Base-by-base conservation (phyloP, 92 coral and sea anemone genomes). In the Galaxea fascicularis region DNA sequence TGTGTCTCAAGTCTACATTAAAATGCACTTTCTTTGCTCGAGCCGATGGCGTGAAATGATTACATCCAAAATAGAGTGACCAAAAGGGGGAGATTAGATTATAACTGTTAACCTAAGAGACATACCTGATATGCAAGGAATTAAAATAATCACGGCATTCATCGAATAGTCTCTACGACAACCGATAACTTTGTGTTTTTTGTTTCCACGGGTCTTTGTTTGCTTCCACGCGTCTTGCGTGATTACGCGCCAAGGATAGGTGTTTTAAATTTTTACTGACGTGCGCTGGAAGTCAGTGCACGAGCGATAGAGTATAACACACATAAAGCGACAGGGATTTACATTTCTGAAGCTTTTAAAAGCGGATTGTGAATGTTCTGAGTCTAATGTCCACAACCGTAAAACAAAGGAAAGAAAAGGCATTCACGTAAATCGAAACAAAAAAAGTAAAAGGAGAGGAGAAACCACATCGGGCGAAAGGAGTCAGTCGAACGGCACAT, bases 161-260 rank as follows among this genome's bases (percentile, higher is more conserved):
- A 4, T 16, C 0, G 70, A 65, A 74, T 44, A n/a, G 49, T 27
- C 0, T 41, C 20, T 6, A 53, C 28, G 4, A 6, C 59, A 30
- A 12, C 41, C 20, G 67, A 53, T 29, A 41, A 17, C 25, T 25
- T 12, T n/a, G 41, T 59, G 27, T 46, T 46, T 41, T n/a, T 66
- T 31, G 12, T 6, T 31, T 1, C 7, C 4, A 58, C 29, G 84
- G 75, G 84, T 79, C 84, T 65, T 66, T 46, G 58, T n/a, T 66
- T 31, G 12, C 13, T 31, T 1, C 7, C 4, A 58, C 29, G 84
- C 84, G 84, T 79, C 84, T 65, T 66, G 52, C 84, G 84, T 79
- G 75, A 65, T 67, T 5, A 56, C 76, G 14, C 30, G 29, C 64
- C 1, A 10, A 8, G 56, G 21, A 3, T 51, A 4, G 10, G 57